Evolutionary conservation across 2,797 vertebrate species (phyloP).

Genomic region (Catamblyrhynchus diadema): DNA sequence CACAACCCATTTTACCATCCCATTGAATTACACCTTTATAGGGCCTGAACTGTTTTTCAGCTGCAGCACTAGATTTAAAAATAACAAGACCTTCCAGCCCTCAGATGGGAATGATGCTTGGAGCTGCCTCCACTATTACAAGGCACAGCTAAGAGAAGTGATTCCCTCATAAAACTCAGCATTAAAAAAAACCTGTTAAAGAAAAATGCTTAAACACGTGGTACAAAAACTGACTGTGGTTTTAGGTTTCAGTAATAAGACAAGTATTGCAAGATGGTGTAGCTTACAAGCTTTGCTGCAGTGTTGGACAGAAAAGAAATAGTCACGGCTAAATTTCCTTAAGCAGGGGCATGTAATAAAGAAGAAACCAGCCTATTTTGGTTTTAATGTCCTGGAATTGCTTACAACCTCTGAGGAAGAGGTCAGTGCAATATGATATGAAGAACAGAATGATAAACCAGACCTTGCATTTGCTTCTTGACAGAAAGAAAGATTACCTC

Average conservation of each 20-base stretch:
- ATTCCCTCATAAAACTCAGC: background rate
- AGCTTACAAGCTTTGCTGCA: background rate
- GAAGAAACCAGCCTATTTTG: background rate
- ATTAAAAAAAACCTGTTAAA: background rate
- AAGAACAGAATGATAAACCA: background rate
- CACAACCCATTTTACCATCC: background rate
- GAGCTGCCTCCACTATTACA: background rate
- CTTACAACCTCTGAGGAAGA: background rate
- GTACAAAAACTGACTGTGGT: background rate
- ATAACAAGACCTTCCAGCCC: background rate
- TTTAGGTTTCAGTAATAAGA: background rate
- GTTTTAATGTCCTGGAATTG: background rate
- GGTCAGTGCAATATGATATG: background rate
- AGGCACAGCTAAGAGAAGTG: background rate
- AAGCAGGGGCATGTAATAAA: background rate
- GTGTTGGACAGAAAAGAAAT: background rate
- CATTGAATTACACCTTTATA: background rate
- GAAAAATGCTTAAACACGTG: background rate
- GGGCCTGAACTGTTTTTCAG: background rate
- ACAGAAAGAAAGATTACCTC: background rate
- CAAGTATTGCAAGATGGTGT: background rate
- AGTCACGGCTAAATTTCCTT: background rate
- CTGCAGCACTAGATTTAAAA: background rate
- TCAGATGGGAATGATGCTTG: background rate
- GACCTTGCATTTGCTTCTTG: background rate